Evolutionary conservation across 2,888 invertebrate genomes (phyloP).

Genomic region (Epinotia bilunana): DNA sequence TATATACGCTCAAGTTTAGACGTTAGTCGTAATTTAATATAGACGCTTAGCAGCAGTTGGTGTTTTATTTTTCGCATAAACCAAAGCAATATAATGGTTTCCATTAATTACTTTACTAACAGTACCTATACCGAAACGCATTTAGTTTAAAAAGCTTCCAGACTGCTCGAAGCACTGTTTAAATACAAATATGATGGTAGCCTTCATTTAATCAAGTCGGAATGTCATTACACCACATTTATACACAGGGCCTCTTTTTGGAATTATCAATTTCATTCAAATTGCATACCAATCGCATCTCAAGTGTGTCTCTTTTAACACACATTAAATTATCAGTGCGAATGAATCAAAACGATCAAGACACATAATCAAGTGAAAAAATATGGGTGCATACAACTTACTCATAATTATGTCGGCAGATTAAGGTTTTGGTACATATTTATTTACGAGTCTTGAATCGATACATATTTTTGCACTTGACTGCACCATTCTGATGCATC

Average conservation of each 20-base stretch:
- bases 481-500: not conserved
- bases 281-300: no score
- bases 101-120: not conserved
- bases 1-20: not conserved
- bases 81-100: not conserved
- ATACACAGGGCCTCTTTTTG: not conserved
- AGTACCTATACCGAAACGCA: not conserved
- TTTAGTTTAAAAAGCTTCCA: conserved; percentile 6
- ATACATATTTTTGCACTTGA: no score
- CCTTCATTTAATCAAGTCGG: conserved; percentile 10
- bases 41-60: not conserved
- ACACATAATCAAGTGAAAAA: no score
- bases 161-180: not conserved
- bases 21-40: not conserved
- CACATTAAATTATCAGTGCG: no score
- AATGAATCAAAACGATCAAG: no score
- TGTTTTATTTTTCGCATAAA: not conserved
- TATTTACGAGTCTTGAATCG: no score
- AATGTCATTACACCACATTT: conserved; percentile 5
- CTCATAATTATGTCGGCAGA: no score
- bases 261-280: not conserved
- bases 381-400: no score
- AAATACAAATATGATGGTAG: not conserved
- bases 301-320: no score
- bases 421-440: no score